phyloP scores from a whole-genome alignment of 2,113 vertebrate genomes.

The Pteronura brasiliensis region DNA sequence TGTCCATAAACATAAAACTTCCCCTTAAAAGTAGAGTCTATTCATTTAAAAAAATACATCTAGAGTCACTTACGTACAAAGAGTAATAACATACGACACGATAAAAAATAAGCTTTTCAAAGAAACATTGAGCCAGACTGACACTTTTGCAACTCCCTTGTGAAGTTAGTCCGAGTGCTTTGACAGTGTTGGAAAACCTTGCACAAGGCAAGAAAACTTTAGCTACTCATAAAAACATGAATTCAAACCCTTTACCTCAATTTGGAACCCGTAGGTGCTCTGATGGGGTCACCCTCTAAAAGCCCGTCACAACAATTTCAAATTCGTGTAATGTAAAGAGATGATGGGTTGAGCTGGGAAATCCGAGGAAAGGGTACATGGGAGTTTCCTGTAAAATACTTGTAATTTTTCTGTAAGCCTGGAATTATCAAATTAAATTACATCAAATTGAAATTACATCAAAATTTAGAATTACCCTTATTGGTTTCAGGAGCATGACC shows the following conservation, averaged over 20 bases:
- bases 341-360: not conserved
- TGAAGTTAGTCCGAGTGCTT: not conserved
- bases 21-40: not conserved
- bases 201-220: not conserved
- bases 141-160: not conserved
- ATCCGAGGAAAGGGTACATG: not conserved
- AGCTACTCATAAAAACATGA: not conserved
- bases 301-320: not conserved
- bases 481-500: not conserved
- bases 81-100: not conserved
- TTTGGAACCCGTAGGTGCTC: not conserved
- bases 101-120: not conserved
- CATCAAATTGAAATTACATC: not conserved
- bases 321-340: not conserved
- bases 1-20: not conserved
- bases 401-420: not conserved
- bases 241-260: not conserved
- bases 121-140: not conserved
- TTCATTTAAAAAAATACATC: not conserved
- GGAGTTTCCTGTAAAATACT: not conserved
- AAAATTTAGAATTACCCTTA: not conserved
- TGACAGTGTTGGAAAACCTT: not conserved
- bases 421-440: not conserved
- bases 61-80: not conserved
- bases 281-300: not conserved